phyloP scores from a whole-genome alignment of 1,140 invertebrate genomes.

The Battus philenor region DNA sequence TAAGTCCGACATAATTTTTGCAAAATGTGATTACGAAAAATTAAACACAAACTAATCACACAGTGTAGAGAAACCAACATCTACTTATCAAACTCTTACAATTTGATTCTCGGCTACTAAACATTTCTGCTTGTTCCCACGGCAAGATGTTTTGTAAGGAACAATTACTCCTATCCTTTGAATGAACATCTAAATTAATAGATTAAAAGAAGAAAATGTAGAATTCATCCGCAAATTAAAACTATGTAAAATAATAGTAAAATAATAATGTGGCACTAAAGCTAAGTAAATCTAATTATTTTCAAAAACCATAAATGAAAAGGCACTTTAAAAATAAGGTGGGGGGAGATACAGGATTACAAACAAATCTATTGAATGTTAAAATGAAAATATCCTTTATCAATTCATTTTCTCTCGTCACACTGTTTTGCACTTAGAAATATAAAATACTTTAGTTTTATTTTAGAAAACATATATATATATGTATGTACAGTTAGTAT shows the following conservation, averaged over 20 bases:
- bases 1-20: slow-evolving; percentile 44
- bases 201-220: slow-evolving; percentile 40
- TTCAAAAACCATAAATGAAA: slow-evolving; percentile 29
- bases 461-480: slow-evolving; percentile 57
- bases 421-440: slow-evolving; percentile 65
- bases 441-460: slow-evolving; percentile 50
- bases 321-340: slow-evolving; percentile 46
- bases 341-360: slow-evolving; percentile 17
- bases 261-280: slow-evolving; percentile 27
- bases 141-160: slow-evolving; percentile 6
- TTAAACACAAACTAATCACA: slow-evolving; percentile 20
- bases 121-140: slow-evolving; percentile 4
- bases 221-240: slow-evolving; percentile 48
- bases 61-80: slow-evolving; percentile 16
- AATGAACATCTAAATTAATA: slow-evolving; percentile 41
- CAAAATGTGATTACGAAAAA: slow-evolving; percentile 37
- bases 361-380: slow-evolving; percentile 11
- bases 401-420: slow-evolving; percentile 63
- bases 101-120: slow-evolving; percentile 3
- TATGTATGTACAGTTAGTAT: slow-evolving; percentile 31
- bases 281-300: slow-evolving; percentile 31
- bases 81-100: slow-evolving; percentile 11
- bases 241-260: slow-evolving; percentile 35
- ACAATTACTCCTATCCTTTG: slow-evolving; percentile 12
- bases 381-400: slow-evolving; percentile 46